Percentiles rank a stretch among this genome's conserved stretches.
These are phyloP conservation scores for Celastrina argiolus DNA, from an alignment of 2,888 invertebrate species.

Conservation along the genomic window DNA sequence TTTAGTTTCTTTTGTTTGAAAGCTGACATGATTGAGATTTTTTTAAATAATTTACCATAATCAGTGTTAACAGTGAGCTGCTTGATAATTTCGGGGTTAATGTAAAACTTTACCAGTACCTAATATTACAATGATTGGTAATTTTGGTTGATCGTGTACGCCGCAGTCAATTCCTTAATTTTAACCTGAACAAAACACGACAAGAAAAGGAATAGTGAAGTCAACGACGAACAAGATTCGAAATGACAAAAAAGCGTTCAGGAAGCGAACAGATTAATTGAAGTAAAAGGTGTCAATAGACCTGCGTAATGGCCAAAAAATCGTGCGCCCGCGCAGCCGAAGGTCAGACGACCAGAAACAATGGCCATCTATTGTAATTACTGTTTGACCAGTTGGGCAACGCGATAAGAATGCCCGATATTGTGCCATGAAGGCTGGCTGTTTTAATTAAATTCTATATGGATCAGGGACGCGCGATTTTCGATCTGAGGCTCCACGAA, in stretches of 20 bases:
- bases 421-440: neutral
- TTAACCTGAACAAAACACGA: neutral
- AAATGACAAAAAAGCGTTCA: constrained; percentile 22
- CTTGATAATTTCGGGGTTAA: too few species aligned
- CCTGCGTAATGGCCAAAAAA: constrained; percentile 60
- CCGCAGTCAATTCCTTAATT: too few species aligned
- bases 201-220: neutral
- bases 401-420: constrained; percentile 52
- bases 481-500: neutral
- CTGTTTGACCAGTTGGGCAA: constrained; percentile 69
- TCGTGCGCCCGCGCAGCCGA: constrained; percentile 67
- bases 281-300: constrained; percentile 28
- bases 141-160: too few species aligned
- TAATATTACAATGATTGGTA: too few species aligned
- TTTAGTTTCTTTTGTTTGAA: too few species aligned
- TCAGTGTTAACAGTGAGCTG: too few species aligned
- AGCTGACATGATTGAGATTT: too few species aligned
- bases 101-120: too few species aligned
- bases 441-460: constrained; percentile 10
- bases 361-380: constrained; percentile 75
- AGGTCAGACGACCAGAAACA: constrained; percentile 72
- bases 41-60: too few species aligned
- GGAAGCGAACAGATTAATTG: constrained; percentile 5
- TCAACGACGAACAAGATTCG: neutral
- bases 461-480: constrained; percentile 4